phyloP scores from a whole-genome alignment of 1,140 invertebrate genomes.

The Pomacea maculata region DNA sequence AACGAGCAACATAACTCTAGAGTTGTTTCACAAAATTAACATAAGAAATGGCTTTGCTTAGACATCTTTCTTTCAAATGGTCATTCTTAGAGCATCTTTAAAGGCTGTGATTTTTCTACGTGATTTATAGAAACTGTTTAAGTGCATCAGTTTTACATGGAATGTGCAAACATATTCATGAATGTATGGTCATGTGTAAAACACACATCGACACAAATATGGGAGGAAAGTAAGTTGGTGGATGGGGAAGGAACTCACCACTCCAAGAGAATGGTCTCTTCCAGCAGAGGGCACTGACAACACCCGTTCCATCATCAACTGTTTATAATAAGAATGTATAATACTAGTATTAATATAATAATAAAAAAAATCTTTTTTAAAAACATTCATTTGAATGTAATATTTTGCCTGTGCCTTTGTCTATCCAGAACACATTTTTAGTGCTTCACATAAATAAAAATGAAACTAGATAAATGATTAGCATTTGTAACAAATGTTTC shows the following conservation, averaged over 20 bases:
- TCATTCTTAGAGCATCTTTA: too few relatives aligned
- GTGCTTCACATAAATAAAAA: not conserved
- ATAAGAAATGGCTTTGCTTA: too few relatives aligned
- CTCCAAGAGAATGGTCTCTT: slow-evolving; percentile 25
- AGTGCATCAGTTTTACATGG: not conserved
- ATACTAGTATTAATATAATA: not conserved
- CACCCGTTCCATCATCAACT: slow-evolving; percentile 58
- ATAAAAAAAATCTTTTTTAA: not conserved
- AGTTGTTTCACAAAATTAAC: too few relatives aligned
- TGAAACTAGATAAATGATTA: too few relatives aligned
- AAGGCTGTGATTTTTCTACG: too few relatives aligned
- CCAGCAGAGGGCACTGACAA: slow-evolving; percentile 46
- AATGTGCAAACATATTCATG: not conserved
- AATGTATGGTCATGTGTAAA: not conserved
- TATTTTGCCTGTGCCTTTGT: not conserved
- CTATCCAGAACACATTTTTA: not conserved
- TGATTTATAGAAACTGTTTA: too few relatives aligned
- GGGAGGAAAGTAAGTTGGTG: not conserved
- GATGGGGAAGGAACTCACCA: slow-evolving; percentile 3
- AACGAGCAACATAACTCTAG: not conserved
- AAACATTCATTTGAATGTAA: not conserved
- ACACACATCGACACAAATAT: not conserved
- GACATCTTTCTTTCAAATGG: too few relatives aligned
- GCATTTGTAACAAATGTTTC: too few relatives aligned
- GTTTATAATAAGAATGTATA: slow-evolving; percentile 17